Conservation (phyloP, 2,888 invertebrate species). For the Rhopalosiphum nymphaeae region DNA sequence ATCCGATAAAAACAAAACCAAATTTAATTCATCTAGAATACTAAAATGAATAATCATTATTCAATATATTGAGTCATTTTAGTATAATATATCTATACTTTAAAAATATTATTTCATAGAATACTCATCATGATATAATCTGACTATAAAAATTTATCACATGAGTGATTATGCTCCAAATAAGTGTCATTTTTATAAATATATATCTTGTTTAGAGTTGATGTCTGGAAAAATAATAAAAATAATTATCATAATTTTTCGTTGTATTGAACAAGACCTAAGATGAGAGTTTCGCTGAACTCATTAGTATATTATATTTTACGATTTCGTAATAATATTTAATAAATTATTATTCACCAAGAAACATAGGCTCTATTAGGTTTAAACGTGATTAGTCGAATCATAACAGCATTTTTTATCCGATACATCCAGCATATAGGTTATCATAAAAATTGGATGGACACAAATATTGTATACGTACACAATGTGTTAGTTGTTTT, state of each 20-base stretch:
- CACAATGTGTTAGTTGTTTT: not conserved
- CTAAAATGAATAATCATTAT: not conserved
- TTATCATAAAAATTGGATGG: not conserved
- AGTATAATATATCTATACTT: not conserved
- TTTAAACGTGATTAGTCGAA: not conserved
- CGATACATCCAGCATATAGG: not conserved
- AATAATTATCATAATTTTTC: not conserved
- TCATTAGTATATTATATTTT: not conserved
- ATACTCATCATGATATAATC: not conserved
- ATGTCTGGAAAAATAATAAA: slow-evolving; percentile 7
- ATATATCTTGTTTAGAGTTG: not conserved
- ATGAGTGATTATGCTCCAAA: not conserved
- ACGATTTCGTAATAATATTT: not conserved
- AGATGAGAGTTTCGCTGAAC: not conserved
- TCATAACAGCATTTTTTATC: not conserved
- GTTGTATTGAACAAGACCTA: not conserved
- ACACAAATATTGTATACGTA: not conserved
- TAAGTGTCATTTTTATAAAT: not conserved
- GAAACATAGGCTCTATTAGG: not conserved
- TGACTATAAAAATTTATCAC: not conserved
- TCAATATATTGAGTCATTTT: not conserved
- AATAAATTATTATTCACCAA: not conserved
- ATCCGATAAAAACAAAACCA: not conserved
- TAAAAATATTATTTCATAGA: not conserved
- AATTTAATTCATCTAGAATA: not conserved